phyloP scores from a whole-genome alignment of 1,140 invertebrate genomes.

The Orius insidiosus region DNA sequence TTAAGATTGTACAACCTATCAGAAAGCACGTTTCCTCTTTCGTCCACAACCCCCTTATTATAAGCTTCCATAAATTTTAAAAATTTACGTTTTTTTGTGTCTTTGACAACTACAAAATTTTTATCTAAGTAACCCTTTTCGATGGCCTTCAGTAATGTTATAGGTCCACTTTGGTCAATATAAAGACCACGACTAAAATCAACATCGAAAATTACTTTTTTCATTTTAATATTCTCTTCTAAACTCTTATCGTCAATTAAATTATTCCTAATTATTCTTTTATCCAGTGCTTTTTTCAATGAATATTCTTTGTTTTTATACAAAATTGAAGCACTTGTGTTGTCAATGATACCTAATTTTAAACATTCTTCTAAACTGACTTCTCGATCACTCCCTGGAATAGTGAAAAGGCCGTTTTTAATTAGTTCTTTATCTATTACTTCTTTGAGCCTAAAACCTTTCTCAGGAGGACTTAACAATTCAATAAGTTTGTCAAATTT shows the following conservation, averaged over 20 bases:
- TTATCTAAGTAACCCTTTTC: slow-evolving; percentile 68
- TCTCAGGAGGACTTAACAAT: no score
- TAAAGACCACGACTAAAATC: slow-evolving; percentile 54
- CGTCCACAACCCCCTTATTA: slow-evolving; percentile 70
- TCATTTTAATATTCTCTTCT: slow-evolving; percentile 56
- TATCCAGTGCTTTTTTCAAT: slow-evolving; percentile 55
- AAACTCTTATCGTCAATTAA: slow-evolving; percentile 49
- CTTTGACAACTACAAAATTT: slow-evolving; percentile 73
- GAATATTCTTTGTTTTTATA: slow-evolving; percentile 32
- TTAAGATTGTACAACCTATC: slow-evolving; percentile 58
- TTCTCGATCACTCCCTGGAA: slow-evolving; percentile 68
- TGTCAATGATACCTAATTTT: slow-evolving; percentile 66
- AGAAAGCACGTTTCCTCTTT: slow-evolving; percentile 58
- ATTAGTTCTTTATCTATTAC: neutral
- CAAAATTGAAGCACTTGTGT: slow-evolving; percentile 50
- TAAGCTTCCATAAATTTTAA: slow-evolving; percentile 73
- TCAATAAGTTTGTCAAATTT: no score
- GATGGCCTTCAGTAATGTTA: slow-evolving; percentile 72
- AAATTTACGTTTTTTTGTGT: slow-evolving; percentile 60
- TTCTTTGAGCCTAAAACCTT: slow-evolving; percentile 2
- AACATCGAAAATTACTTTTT: slow-evolving; percentile 45
- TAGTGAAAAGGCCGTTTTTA: slow-evolving; percentile 52
- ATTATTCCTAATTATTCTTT: slow-evolving; percentile 52
- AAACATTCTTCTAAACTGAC: slow-evolving; percentile 78
- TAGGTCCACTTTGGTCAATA: slow-evolving; percentile 49